Evolutionary conservation across 2,888 invertebrate species (phyloP).

Genomic region (Chloroclysta siterata): DNA sequence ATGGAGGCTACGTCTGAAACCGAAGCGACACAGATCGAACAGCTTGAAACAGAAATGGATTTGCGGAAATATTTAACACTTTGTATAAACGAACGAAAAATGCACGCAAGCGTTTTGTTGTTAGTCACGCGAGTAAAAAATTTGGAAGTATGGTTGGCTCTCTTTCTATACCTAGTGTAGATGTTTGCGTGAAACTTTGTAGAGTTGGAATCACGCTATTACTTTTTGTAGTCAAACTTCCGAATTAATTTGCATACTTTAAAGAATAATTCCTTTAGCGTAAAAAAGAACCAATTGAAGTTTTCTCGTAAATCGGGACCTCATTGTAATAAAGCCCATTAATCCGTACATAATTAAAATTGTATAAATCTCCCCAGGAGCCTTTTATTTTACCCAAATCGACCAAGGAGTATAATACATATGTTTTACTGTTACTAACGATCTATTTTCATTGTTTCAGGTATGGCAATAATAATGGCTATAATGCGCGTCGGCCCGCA

Average conservation of each 20-base stretch:
- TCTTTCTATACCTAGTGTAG: constrained; percentile 3
- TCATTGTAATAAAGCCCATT: constrained; percentile 20
- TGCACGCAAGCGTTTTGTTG: constrained; percentile 58
- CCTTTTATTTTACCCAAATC: not conserved
- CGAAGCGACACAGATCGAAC: constrained; percentile 58
- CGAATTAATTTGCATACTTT: constrained; percentile 30
- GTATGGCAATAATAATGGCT: constrained; percentile 27
- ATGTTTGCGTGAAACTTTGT: constrained; percentile 23
- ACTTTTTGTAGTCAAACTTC: constrained; percentile 27
- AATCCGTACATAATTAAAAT: constrained; percentile 15
- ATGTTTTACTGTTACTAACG: constrained; percentile 5
- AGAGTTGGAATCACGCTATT: constrained; percentile 28
- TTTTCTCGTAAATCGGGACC: constrained; percentile 28
- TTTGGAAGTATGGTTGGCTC: constrained; percentile 5
- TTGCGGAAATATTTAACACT: constrained; percentile 61
- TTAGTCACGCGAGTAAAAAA: constrained; percentile 69
- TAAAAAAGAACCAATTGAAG: constrained; percentile 20
- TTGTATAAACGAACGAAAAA: constrained; percentile 53
- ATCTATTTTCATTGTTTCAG: constrained; percentile 35
- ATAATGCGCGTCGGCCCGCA: constrained; percentile 20
- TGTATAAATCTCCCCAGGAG: constrained; percentile 1
- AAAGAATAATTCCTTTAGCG: constrained; percentile 12
- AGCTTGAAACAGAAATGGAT: constrained; percentile 50
- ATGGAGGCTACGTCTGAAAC: constrained; percentile 64
- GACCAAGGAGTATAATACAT: not conserved